Evolutionary conservation across 2,113 vertebrate species (phyloP).

Genomic region (Daubentonia madagascariensis): DNA sequence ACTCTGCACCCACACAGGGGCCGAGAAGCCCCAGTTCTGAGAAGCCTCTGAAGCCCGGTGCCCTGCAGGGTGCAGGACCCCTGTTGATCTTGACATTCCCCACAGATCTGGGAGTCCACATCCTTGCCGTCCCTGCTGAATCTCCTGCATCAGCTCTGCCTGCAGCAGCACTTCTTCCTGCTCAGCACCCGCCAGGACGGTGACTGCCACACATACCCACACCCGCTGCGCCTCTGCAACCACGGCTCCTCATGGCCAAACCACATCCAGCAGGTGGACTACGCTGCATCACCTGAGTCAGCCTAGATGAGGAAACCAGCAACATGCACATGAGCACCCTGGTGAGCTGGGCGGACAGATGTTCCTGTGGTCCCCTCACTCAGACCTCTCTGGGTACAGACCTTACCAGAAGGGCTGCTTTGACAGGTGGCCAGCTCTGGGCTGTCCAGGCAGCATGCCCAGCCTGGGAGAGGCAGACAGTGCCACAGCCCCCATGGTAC

Average conservation of each 20-base stretch:
- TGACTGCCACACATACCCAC: neutral
- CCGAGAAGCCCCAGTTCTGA: neutral
- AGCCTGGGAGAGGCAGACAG: too few species aligned
- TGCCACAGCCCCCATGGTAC: neutral
- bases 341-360: rapidly evolving
- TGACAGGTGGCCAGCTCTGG: neutral
- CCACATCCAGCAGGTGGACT: slow-evolving; percentile 86
- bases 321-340: slow-evolving; percentile 92
- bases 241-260: slow-evolving; percentile 87
- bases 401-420: neutral
- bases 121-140: slow-evolving; percentile 73
- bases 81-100: neutral
- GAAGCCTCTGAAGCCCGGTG: neutral
- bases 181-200: neutral
- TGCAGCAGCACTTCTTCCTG: slow-evolving; percentile 70
- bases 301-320: slow-evolving; percentile 93
- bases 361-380: neutral
- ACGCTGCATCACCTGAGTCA: slow-evolving; percentile 92
- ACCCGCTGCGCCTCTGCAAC: neutral
- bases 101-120: slow-evolving; percentile 92
- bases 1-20: neutral
- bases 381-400: neutral
- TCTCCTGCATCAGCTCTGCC: neutral
- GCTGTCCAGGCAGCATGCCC: neutral
- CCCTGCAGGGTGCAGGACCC: neutral